Evolutionary conservation across 2,797 vertebrate species (phyloP).

Genomic region (Sus cebifrons): DNA sequence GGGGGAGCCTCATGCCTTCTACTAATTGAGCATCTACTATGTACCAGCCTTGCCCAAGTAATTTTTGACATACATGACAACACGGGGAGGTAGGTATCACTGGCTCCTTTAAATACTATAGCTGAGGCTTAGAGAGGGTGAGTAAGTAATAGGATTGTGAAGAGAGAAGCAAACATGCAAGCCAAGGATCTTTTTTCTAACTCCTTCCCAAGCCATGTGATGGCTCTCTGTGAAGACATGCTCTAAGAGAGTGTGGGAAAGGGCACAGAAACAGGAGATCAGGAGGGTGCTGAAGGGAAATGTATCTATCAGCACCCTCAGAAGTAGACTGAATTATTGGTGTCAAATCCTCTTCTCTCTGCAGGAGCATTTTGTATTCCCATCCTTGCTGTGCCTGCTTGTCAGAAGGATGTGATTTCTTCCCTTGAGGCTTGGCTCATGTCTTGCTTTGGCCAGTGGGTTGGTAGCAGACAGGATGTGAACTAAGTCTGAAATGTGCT

Average conservation of each 20-base stretch:
- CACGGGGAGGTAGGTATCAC: not conserved
- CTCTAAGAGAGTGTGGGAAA: not conserved
- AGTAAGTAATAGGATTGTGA: not conserved
- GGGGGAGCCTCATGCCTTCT: not conserved
- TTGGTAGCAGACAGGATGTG: not conserved
- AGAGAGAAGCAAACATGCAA: not conserved
- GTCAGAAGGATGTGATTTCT: not conserved
- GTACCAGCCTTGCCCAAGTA: not conserved
- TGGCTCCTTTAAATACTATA: not conserved
- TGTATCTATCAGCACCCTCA: too few relatives aligned
- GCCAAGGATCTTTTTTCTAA: not conserved
- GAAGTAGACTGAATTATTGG: not conserved
- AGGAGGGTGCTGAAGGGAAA: not conserved
- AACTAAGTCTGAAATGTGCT: not conserved
- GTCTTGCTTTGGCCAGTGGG: not conserved
- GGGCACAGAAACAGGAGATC: not conserved
- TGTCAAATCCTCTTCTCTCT: not conserved
- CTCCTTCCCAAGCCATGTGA: not conserved
- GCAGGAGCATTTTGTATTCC: accelerated
- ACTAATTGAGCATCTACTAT: not conserved
- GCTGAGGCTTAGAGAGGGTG: not conserved
- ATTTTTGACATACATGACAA: not conserved
- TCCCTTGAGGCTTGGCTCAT: not conserved
- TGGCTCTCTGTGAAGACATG: not conserved
- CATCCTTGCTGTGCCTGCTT: not conserved